phyloP scores from a whole-genome alignment of 2,797 vertebrate genomes.

The Halcyon smyrnensis region DNA sequence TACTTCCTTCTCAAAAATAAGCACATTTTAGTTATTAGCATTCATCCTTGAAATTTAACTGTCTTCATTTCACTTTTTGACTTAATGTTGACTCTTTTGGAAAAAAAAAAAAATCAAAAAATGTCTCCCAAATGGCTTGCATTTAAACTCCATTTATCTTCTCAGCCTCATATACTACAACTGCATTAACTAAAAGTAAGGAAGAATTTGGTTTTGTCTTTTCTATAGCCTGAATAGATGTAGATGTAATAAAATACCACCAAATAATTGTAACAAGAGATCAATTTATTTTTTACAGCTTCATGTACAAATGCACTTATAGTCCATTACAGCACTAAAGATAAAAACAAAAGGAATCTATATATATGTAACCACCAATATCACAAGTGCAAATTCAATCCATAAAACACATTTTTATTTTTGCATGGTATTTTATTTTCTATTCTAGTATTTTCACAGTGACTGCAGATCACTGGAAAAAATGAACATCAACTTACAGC shows the following conservation, averaged over 20 bases:
- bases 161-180: not conserved
- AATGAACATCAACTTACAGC: not conserved
- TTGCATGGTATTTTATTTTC: not conserved
- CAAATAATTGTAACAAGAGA: constrained; percentile 9
- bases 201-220: constrained; percentile 10
- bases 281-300: constrained; percentile 33
- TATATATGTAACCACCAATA: constrained; percentile 18
- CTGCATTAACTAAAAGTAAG: not conserved
- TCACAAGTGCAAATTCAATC: constrained; percentile 31
- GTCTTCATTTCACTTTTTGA: not conserved
- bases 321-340: constrained; percentile 15
- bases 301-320: constrained; percentile 28
- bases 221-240: not conserved
- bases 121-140: not conserved
- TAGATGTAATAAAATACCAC: constrained; percentile 39
- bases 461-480: not conserved
- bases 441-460: constrained; percentile 12
- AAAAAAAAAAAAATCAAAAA: not conserved
- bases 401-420: constrained; percentile 25
- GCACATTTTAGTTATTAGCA: not conserved
- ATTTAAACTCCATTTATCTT: not conserved
- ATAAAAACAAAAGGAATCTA: not conserved
- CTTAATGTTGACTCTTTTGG: too few relatives aligned
- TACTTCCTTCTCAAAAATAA: not conserved
- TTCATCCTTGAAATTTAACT: not conserved